phyloP scores from a whole-genome alignment of 37 sponge, comb jelly and placozoan genomes.

The Geodia barretti region DNA sequence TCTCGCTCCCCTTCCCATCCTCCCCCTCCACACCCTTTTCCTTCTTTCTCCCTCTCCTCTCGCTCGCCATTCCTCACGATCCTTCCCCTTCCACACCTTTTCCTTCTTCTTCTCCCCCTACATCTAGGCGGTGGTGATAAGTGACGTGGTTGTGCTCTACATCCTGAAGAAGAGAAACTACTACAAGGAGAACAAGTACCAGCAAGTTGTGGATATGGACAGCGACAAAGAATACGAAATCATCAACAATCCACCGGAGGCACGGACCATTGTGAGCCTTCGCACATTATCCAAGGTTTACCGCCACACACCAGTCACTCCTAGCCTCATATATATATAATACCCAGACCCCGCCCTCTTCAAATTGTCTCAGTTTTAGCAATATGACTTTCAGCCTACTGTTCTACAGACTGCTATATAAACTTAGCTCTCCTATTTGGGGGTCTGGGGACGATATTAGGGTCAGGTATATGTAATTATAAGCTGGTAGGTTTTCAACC shows the following conservation, averaged over 20 bases:
- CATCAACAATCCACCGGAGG: not conserved
- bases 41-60: not conserved
- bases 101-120: not conserved
- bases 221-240: not conserved
- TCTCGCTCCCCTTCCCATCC: not conserved
- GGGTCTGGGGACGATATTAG: too few species aligned
- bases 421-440: too few species aligned
- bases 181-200: conserved; percentile 63
- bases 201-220: conserved; percentile 28
- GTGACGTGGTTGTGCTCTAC: conserved; percentile 60
- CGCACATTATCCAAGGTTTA: too few species aligned
- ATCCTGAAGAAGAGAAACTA: conserved; percentile 25
- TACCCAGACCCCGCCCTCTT: too few species aligned
- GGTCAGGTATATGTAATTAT: too few species aligned
- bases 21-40: not conserved
- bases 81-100: not conserved
- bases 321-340: too few species aligned
- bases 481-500: too few species aligned
- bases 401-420: too few species aligned
- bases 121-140: conserved; percentile 47
- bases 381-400: too few species aligned
- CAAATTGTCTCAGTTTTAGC: too few species aligned
- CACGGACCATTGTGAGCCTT: too few species aligned
- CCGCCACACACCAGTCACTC: too few species aligned
- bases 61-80: not conserved